Percentiles rank a stretch among this genome's conserved stretches.
phyloP scores from a whole-genome alignment of 1,140 invertebrate species.

The Ectropis grisescens region DNA sequence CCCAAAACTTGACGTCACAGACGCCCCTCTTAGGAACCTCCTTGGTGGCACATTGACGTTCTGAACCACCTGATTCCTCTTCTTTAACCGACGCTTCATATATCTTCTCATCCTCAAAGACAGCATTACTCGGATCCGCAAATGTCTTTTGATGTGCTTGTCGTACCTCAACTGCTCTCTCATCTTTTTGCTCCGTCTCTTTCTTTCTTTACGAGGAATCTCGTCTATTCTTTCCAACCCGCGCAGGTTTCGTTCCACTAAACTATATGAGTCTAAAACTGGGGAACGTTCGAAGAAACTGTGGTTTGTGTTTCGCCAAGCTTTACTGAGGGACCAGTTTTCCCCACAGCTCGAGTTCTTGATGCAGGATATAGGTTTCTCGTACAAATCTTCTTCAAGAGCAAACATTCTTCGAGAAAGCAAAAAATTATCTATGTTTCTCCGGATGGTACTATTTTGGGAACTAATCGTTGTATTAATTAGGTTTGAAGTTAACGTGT shows the following conservation, averaged over 20 bases:
- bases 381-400: conserved; percentile 51
- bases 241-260: conserved; percentile 24
- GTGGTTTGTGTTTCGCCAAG: conserved; percentile 47
- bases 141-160: conserved; percentile 62
- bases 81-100: conserved; percentile 46
- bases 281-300: conserved; percentile 40
- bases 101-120: conserved; percentile 60
- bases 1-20: conserved; percentile 44
- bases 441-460: conserved; percentile 37
- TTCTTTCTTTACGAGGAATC: conserved; percentile 21
- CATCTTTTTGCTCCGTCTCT: conserved; percentile 35
- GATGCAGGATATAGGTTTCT: conserved; percentile 41
- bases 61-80: conserved; percentile 10
- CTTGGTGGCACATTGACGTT: conserved; percentile 26
- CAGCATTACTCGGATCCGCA: conserved; percentile 62
- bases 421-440: conserved; percentile 53
- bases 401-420: conserved; percentile 44
- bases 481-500: conserved; percentile 38
- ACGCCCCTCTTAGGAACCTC: conserved; percentile 28
- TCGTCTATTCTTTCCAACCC: conserved; percentile 45
- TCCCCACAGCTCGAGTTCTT: conserved; percentile 50
- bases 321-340: conserved; percentile 60
- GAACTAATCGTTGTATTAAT: conserved; percentile 47
- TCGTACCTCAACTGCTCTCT: conserved; percentile 64
- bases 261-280: conserved; percentile 19